A percentile compares a stretch with the other conserved stretches of the same genome.
Conservation (phyloP, 2,888 invertebrate species). For the Cepaea hortensis region DNA sequence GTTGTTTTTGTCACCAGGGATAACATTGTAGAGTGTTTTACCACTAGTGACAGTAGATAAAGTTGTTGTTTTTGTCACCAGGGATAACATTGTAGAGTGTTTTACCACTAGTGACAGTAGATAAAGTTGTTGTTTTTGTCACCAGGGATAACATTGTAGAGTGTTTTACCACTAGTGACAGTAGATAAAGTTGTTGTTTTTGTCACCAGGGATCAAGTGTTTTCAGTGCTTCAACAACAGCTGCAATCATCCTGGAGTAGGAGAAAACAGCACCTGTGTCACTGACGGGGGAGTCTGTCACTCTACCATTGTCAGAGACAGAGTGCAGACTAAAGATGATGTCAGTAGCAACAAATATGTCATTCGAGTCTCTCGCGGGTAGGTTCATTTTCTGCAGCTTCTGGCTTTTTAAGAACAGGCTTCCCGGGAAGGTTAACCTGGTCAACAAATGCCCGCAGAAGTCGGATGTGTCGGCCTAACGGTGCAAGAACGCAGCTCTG, state of each 20-base stretch:
- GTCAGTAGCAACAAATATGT: conserved; percentile 26
- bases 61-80: too few relatives aligned
- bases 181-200: not conserved
- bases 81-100: too few relatives aligned
- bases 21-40: not conserved
- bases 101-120: too few relatives aligned
- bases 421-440: not conserved
- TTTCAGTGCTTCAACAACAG: conserved; percentile 37
- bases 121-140: too few relatives aligned
- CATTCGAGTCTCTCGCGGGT: conserved; percentile 40
- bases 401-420: not conserved
- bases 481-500: too few relatives aligned
- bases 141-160: too few relatives aligned
- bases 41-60: too few relatives aligned
- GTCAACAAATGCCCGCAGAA: too few relatives aligned
- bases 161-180: too few relatives aligned
- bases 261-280: too few relatives aligned
- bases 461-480: too few relatives aligned
- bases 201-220: conserved; percentile 49
- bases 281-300: conserved; percentile 15
- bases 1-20: conserved; percentile 35
- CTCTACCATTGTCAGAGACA: conserved; percentile 34
- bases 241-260: not conserved
- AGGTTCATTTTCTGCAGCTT: not conserved
- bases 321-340: conserved; percentile 39